These are phyloP conservation scores for Chaenodraco wilsoni DNA, from an alignment of 2,797 vertebrate genomes.

Conservation along the genomic window DNA sequence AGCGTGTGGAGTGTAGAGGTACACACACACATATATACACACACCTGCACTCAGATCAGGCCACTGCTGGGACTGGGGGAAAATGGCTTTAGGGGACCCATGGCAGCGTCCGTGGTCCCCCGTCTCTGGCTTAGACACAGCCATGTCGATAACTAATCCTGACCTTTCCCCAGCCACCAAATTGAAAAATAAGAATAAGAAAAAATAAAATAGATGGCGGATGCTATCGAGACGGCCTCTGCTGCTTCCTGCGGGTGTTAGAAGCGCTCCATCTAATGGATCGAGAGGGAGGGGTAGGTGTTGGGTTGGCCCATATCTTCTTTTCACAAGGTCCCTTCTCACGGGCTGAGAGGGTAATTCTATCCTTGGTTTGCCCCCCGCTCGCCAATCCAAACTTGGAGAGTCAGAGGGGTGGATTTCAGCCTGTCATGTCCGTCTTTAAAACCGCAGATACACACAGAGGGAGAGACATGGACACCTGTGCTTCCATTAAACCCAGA, in stretches of 20 bases:
- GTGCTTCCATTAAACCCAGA: conserved; percentile 43
- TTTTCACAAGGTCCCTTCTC: conserved; percentile 67
- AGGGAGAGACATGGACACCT: conserved; percentile 29
- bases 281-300: conserved; percentile 50
- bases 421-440: conserved; percentile 31
- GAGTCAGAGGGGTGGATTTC: conserved; percentile 38
- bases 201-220: conserved; percentile 85
- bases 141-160: conserved; percentile 88
- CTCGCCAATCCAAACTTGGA: conserved; percentile 39
- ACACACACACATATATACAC: conserved; percentile 42
- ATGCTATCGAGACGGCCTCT: conserved; percentile 80
- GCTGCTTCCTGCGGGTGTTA: conserved; percentile 73
- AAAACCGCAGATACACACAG: conserved; percentile 33
- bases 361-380: conserved; percentile 52
- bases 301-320: conserved; percentile 60
- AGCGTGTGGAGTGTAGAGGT: background rate
- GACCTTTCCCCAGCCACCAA: conserved; percentile 85
- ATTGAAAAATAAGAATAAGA: conserved; percentile 87
- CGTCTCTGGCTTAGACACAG: conserved; percentile 79
- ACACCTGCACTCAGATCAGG: conserved; percentile 71
- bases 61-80: conserved; percentile 72
- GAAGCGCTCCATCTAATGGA: conserved; percentile 81
- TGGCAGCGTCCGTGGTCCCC: conserved; percentile 72
- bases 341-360: conserved; percentile 63
- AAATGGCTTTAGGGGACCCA: conserved; percentile 81